Base-by-base conservation (phyloP, 2,888 invertebrate genomes). In the Autographa pulchrina region DNA sequence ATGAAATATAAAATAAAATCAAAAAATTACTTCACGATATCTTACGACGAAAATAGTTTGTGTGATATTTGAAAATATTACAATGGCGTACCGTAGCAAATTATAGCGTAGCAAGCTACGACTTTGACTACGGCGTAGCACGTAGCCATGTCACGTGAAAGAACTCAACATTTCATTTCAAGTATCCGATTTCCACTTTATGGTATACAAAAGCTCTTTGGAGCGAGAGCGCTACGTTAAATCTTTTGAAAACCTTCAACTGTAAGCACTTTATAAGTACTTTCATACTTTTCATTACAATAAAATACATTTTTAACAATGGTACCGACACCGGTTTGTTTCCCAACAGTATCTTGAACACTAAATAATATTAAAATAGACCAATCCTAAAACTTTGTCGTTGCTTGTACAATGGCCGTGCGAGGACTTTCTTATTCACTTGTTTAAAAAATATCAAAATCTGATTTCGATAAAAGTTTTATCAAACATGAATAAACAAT, bases 171-270 rank as follows among this genome's bases (percentile, higher is more conserved):
- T 82, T 80, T 75, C 65, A 71, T 71, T 75, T 81, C 65, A 71
- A 79, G 75, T 75, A 85, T 77, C 80, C 65, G 76, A 84, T 82
- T 84, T 83, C 78, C 75, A 83, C 78, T 85, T 83, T 75, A 80
- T 70, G 68, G 65, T 78, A 78, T 64, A 77, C 75, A 77, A 82
- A 76, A 75, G 71, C 74, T 65, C 73, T 80, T 56, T 48, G 65
- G 74, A 70, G 70, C 68, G 66, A 75, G 67, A 70, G 70, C 71
- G 68, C 75, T 78, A 66, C 70, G 67, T 74, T 82, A 69, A 76
- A 71, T 81, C 75, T 80, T 78, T 74, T 77, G 64, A 80, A 76
- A 81, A 77, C 59, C 68, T 76, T 72, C 67, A 63, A 72, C 66
- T 74, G 73, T 77, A 70, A 80, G 72, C 70, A 63, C 60, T 79